Evolutionary conservation across 2,888 invertebrate species (phyloP), one percentile per base, ranked within the genome.

Genomic region (Eilema caniola): DNA sequence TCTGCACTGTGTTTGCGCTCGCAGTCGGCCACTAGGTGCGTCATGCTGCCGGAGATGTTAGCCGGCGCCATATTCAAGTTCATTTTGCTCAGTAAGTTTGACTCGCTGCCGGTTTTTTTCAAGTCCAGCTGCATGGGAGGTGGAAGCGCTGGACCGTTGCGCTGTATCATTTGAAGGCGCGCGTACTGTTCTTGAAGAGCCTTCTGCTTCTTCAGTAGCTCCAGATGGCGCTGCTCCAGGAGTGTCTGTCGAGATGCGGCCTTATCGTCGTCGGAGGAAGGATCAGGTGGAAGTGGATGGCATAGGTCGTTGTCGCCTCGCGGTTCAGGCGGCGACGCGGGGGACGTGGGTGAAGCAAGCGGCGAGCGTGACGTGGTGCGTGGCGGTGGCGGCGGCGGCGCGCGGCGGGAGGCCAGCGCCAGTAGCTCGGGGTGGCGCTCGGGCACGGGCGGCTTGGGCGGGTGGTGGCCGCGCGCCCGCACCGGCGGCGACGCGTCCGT

Each of bases 141-240:
- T 16, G 97, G 96, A 41, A 97, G 92, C 4, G 97, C 96, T 47
- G 97, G 96, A 0, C 97, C 97, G 80, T 97, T 97, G 80, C 98
- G 96, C 88, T 98, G 98, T 78, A 98, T 96, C 93, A 98, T 97
- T 89, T 99, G 98, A 72, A 99, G 93, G 28, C 98, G 96, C 24
- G 98, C 98, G 90, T 98, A 99, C 88, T 99, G 99, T 85, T 99
- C 98, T 89, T 99, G 98, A 25, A 99, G 95, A 24, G 98, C 97
- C 83, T 97, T 97, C 88, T 99, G 99, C 85, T 98, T 98, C 79
- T 97, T 97, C 20, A 99, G 93, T 31, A 99, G 95, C 87, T 99
- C 98, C 88, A 98, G 98, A 88, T 99, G 99, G 7, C 98, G 96
- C 86, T 97, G 97, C 88, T 98, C 98, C 67, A 99, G 95, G 66